Conservation (phyloP, 2,888 invertebrate species). For the Callyntrura sp. region DNA sequence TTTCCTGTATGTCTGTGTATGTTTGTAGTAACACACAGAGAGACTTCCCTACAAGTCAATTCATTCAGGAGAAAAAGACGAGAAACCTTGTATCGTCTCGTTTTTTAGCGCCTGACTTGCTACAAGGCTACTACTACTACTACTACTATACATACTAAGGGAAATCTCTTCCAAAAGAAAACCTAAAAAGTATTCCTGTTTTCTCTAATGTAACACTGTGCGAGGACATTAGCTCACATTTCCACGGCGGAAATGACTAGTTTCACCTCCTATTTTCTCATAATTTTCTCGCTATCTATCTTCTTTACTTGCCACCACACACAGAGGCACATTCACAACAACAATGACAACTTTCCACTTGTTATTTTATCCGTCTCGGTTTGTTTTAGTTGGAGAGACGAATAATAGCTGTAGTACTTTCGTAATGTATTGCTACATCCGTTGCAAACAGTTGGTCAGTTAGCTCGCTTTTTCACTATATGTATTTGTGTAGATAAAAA, state of each 20-base stretch:
- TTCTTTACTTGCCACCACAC: slow-evolving; percentile 70
- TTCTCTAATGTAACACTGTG: slow-evolving; percentile 69
- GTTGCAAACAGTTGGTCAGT: slow-evolving; percentile 29
- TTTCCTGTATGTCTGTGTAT: slow-evolving; percentile 81
- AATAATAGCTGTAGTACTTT: neutral
- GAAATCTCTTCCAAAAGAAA: slow-evolving; percentile 17
- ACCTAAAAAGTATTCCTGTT: neutral
- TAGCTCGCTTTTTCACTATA: slow-evolving; percentile 24
- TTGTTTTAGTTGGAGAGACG: slow-evolving; percentile 4
- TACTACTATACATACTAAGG: neutral
- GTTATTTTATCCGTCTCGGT: neutral
- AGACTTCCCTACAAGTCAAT: slow-evolving; percentile 70
- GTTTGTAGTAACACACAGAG: slow-evolving; percentile 49
- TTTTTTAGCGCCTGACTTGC: slow-evolving; percentile 74
- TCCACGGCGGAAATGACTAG: slow-evolving; percentile 83
- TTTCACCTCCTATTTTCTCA: slow-evolving; percentile 83
- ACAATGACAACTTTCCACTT: slow-evolving; percentile 52
- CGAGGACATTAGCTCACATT: slow-evolving; percentile 83
- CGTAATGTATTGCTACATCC: slow-evolving; percentile 63
- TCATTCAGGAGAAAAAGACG: slow-evolving; percentile 72
- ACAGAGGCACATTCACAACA: neutral
- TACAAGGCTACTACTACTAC: neutral
- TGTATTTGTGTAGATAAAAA: neutral
- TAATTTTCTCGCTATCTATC: slow-evolving; percentile 79
- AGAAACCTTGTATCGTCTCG: slow-evolving; percentile 75